Percentiles rank a stretch among this genome's conserved stretches.
Conservation (phyloP, 2,113 vertebrate genomes). For the Corythoichthys haematopterus region DNA sequence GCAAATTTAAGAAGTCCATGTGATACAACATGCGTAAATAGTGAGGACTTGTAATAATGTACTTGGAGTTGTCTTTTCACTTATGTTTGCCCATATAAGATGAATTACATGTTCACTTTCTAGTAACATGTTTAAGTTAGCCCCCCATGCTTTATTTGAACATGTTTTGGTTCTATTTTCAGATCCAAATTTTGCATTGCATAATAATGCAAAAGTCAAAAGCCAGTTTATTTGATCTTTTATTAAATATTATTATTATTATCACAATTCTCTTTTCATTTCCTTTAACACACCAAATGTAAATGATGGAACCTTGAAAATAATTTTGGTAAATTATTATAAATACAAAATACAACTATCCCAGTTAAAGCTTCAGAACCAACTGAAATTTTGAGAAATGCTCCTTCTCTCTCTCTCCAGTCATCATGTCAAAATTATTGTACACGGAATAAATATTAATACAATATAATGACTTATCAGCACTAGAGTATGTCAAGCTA, state of each 20-base stretch:
- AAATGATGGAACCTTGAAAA: conserved; percentile 4
- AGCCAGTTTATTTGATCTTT: neutral
- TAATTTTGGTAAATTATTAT: neutral
- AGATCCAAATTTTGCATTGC: neutral
- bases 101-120: no score
- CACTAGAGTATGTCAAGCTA: neutral
- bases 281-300: neutral
- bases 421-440: neutral
- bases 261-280: conserved; percentile 2
- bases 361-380: neutral
- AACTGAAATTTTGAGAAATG: conserved; percentile 3
- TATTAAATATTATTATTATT: neutral
- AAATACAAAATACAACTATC: conserved; percentile 5
- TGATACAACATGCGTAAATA: no score
- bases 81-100: no score
- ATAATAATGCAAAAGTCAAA: neutral
- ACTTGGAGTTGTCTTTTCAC: no score
- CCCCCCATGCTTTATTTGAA: neutral
- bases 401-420: conserved; percentile 5
- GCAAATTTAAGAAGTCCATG: no score
- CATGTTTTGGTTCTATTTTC: neutral
- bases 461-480: neutral
- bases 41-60: no score
- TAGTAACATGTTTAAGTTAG: neutral
- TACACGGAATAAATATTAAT: neutral